phyloP scores from a whole-genome alignment of 2,888 invertebrate species.

The Nephrocerus scutellatus region DNA sequence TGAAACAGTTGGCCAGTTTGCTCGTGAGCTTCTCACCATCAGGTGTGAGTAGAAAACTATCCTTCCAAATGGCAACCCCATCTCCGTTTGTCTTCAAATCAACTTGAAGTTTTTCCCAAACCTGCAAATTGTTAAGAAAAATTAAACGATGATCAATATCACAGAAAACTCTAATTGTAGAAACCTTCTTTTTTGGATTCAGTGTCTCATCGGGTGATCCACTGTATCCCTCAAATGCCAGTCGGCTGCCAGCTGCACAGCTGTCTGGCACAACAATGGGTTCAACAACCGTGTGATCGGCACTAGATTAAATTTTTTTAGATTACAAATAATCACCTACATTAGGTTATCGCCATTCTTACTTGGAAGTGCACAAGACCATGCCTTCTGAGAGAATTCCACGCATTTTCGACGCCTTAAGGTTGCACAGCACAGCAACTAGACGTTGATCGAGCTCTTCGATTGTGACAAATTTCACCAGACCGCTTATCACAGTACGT shows the following conservation, averaged over 20 bases:
- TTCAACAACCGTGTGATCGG: conserved; percentile 76
- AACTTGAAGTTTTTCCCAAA: conserved; percentile 85
- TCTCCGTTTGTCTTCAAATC: conserved; percentile 66
- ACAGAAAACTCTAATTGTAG: background rate
- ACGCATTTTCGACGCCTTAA: conserved; percentile 95
- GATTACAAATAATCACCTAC: background rate
- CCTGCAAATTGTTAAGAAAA: conserved; percentile 17
- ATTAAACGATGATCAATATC: background rate
- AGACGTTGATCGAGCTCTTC: conserved; percentile 84
- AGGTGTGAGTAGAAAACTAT: conserved; percentile 64
- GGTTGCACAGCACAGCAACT: conserved; percentile 90
- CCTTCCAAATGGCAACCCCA: conserved; percentile 79
- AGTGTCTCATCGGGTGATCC: conserved; percentile 76
- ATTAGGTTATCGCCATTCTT: conserved; percentile 30
- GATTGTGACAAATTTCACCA: conserved; percentile 84
- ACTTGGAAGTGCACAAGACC: conserved; percentile 85
- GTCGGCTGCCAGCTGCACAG: conserved; percentile 73
- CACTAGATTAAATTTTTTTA: conserved; percentile 42
- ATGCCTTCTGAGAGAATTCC: conserved; percentile 88
- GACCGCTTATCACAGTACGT: conserved; percentile 74
- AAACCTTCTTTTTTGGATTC: conserved; percentile 89
- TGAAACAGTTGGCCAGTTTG: conserved; percentile 73
- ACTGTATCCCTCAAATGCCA: conserved; percentile 77
- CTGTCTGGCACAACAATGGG: conserved; percentile 71
- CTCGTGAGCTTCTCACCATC: conserved; percentile 68